Percentiles rank a stretch among this genome's conserved stretches.
phyloP scores from a whole-genome alignment of 2,797 vertebrate species.

The Craterocephalus amniculus region DNA sequence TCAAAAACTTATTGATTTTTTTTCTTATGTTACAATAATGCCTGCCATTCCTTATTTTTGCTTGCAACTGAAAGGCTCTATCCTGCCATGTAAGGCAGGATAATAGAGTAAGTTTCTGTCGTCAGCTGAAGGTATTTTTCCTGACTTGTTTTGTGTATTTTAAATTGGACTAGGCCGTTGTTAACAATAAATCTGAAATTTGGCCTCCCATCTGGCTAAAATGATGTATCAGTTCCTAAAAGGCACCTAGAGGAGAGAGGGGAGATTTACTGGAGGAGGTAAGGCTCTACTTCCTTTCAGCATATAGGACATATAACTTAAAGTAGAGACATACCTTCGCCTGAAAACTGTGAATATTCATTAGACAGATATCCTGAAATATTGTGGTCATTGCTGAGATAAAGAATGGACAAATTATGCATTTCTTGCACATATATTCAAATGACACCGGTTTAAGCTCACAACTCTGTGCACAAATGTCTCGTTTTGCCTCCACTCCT shows the following conservation, averaged over 20 bases:
- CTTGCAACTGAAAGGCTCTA: not conserved
- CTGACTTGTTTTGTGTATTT: no score
- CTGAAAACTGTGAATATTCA: not conserved
- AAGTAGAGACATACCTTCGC: not conserved
- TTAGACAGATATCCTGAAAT: not conserved
- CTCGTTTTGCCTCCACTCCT: slow-evolving; percentile 1
- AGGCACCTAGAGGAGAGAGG: not conserved
- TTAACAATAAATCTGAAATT: no score
- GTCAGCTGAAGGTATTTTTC: no score
- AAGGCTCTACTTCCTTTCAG: not conserved
- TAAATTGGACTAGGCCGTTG: no score
- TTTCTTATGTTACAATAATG: no score
- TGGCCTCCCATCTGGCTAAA: not conserved
- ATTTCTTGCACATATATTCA: not conserved
- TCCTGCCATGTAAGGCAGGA: not conserved
- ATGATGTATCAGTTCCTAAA: not conserved
- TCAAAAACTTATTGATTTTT: no score
- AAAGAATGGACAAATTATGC: not conserved
- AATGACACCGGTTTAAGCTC: not conserved
- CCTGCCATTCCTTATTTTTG: no score
- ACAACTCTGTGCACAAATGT: not conserved
- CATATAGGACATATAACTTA: not conserved
- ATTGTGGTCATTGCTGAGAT: not conserved
- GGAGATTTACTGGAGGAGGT: not conserved
- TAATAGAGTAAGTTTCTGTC: no score